These are phyloP conservation scores for Bombus impatiens DNA, from an alignment of 1,140 invertebrate genomes.

Conservation along the genomic window DNA sequence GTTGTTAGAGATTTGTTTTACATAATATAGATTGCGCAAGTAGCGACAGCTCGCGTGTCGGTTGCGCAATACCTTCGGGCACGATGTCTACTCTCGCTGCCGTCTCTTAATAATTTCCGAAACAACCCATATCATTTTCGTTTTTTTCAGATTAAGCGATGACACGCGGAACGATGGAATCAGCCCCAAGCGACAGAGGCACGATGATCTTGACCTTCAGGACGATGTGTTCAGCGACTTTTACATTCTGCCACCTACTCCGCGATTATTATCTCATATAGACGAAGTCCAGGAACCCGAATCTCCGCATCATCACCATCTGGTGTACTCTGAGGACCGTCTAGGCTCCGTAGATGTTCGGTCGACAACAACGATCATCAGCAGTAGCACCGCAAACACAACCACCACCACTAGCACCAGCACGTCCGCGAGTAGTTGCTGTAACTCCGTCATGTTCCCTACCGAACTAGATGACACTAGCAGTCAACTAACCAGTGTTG, in stretches of 20 bases:
- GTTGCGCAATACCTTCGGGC: constrained; percentile 8
- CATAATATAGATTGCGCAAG: constrained; percentile 29
- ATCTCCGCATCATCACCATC: constrained; percentile 67
- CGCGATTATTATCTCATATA: constrained; percentile 86
- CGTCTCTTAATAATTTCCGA: neutral
- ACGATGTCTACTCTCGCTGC: neutral
- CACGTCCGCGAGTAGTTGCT: constrained; percentile 43
- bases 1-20: constrained; percentile 23
- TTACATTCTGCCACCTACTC: constrained; percentile 87
- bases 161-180: constrained; percentile 77
- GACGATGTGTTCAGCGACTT: constrained; percentile 84
- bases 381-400: constrained; percentile 30
- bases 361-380: constrained; percentile 39
- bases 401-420: constrained; percentile 9
- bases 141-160: constrained; percentile 69
- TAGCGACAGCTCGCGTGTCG: neutral
- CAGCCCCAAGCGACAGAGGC: constrained; percentile 75
- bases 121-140: neutral
- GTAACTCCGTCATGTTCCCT: constrained; percentile 64
- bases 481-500: constrained; percentile 34
- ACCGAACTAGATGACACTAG: constrained; percentile 66
- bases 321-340: constrained; percentile 68
- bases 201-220: constrained; percentile 77
- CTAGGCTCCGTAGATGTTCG: constrained; percentile 58
- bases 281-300: constrained; percentile 81